Evolutionary conservation across 2,888 invertebrate species (phyloP).

Genomic region (Drosophila parthenogenetica): DNA sequence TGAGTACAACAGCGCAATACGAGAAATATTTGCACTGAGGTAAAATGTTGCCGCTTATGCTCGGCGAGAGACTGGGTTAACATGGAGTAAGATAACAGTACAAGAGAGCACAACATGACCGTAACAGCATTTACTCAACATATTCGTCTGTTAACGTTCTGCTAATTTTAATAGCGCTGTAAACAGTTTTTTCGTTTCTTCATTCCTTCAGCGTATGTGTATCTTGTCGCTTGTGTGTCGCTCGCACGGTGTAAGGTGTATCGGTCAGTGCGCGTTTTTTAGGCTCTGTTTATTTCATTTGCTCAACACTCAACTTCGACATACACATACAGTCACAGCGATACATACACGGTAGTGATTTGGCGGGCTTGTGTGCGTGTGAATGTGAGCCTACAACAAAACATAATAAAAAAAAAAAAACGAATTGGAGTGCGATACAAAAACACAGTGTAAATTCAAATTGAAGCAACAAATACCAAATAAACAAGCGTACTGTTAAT

Average conservation of each 20-base stretch:
- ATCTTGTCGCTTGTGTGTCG: slow-evolving; percentile 52
- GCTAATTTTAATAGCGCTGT: slow-evolving; percentile 9
- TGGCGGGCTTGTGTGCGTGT: slow-evolving; percentile 74
- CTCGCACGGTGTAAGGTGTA: slow-evolving; percentile 49
- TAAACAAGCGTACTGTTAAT: slow-evolving; percentile 47
- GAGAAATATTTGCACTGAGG: slow-evolving; percentile 29
- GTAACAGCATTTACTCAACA: slow-evolving; percentile 27
- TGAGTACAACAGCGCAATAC: slow-evolving; percentile 14
- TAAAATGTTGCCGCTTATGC: slow-evolving; percentile 33
- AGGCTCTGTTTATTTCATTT: slow-evolving; percentile 64
- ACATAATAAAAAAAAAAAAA: slow-evolving; percentile 45
- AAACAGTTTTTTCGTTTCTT: slow-evolving; percentile 31
- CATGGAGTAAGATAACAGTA: slow-evolving; percentile 28
- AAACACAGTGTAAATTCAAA: slow-evolving; percentile 36
- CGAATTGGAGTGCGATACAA: slow-evolving; percentile 46
- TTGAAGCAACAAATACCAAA: slow-evolving; percentile 39
- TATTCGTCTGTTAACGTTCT: slow-evolving; percentile 17
- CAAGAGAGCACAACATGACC: slow-evolving; percentile 26
- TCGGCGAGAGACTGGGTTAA: slow-evolving; percentile 13
- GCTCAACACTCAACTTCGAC: slow-evolving; percentile 61
- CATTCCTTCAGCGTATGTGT: slow-evolving; percentile 60
- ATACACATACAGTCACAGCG: slow-evolving; percentile 48
- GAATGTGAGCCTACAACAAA: slow-evolving; percentile 66
- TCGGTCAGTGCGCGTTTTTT: slow-evolving; percentile 62
- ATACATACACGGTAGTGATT: slow-evolving; percentile 76